Base-by-base conservation (phyloP, 2,888 invertebrate genomes). In the Leptinotarsa tumamoca region DNA sequence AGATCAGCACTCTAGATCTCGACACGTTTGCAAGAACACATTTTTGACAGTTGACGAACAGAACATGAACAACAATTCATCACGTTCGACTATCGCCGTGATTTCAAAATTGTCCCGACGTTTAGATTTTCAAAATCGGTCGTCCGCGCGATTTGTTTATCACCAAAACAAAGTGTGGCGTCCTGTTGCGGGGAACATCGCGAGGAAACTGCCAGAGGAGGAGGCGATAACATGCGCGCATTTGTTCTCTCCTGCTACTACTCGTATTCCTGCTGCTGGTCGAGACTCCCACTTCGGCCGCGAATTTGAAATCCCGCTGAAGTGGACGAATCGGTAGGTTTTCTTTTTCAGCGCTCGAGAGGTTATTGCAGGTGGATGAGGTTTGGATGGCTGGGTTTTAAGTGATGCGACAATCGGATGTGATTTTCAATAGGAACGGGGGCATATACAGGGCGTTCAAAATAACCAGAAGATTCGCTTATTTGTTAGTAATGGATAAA, bases 221-320 rank as follows among this genome's bases (percentile, higher is more conserved):
- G 83, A 86, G 84, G 83, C 43, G 56, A 21, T 43, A 70, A 61
- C 70, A 27, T 58, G 70, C 70, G 70, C 70, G 33, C 63, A 63
- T 63, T 63, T 18, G 63, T 63, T 63, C 63, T 43, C 43, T 43
- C 63, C 58, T 70, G 84, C 83, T 83, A 84, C 82, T 84, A 80
- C 82, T 79, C 82, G 87, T 85, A 81, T 86, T 86, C 85, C 87
- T 87, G 87, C 87, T 84, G 85, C 87, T 84, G 85, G 85, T 85
- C 82, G 83, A 73, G 78, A 76, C 87, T 87, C 87, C 87, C 85
- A 87, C 86, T 85, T 84, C 84, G 80, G 83, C 84, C 85, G 84
- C 82, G 80, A 83, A 82, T 83, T 84, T 82, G 81, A 84, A 85
- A 85, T 85, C 84, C 84, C 82, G 72, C 77, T 82, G 83, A 82